Percentiles rank a stretch among this genome's conserved stretches.
These are phyloP conservation scores for Glaucidium brasilianum DNA, from an alignment of 2,113 vertebrate species.

Conservation along the genomic window DNA sequence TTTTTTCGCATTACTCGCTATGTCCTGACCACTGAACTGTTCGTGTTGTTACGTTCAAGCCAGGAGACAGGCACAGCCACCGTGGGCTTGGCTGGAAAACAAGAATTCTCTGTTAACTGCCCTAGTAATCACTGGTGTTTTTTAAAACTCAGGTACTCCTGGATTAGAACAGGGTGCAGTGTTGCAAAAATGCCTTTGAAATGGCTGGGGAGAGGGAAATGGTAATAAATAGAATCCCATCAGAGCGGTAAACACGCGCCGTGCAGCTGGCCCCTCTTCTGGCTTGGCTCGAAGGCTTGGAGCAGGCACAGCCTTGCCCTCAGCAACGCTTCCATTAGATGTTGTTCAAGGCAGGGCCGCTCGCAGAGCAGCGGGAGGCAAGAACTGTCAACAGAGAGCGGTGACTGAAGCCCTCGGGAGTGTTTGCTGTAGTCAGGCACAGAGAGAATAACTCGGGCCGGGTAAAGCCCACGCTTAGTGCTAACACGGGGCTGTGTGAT, in stretches of 20 bases:
- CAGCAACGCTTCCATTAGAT: background rate
- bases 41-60: background rate
- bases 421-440: background rate
- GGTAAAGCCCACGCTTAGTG: background rate
- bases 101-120: constrained; percentile 35
- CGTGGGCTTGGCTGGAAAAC: background rate
- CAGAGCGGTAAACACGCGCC: background rate
- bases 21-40: background rate
- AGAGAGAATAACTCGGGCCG: background rate
- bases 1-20: background rate
- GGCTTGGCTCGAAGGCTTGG: constrained; percentile 6
- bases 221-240: constrained; percentile 14
- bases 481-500: background rate
- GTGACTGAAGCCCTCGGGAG: background rate
- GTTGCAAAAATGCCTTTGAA: background rate
- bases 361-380: background rate
- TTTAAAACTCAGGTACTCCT: background rate
- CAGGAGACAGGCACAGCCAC: background rate
- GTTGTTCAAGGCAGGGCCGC: background rate
- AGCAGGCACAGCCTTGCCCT: background rate
- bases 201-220: background rate
- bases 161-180: background rate
- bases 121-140: background rate
- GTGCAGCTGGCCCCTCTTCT: background rate
- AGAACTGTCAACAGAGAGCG: background rate